Evolutionary conservation across 30 jellyfish, hydroid and myxozoan genomes (phyloP).

Genomic region (Clytia hemisphaerica): DNA sequence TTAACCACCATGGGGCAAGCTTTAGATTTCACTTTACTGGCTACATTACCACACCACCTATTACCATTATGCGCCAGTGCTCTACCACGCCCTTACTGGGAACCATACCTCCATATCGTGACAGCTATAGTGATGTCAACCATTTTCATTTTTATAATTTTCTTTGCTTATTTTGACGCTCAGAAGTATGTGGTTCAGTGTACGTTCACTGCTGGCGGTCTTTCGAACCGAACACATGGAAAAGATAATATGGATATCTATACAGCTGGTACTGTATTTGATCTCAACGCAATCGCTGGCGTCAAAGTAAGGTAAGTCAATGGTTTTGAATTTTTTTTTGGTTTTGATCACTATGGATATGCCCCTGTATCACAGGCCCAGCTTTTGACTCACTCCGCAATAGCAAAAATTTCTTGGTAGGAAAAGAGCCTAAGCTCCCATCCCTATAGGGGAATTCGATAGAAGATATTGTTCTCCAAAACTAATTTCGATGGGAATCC

Average conservation of each 20-base stretch:
- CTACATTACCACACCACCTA: conserved; percentile 94
- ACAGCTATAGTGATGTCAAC: conserved; percentile 88
- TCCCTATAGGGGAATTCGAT: too few species aligned
- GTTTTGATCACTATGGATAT: not conserved
- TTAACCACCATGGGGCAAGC: conserved; percentile 79
- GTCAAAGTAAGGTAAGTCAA: conserved; percentile 56
- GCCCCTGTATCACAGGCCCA: not conserved
- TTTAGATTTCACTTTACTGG: conserved; percentile 83
- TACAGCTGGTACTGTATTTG: conserved; percentile 82
- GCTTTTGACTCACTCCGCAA: too few species aligned
- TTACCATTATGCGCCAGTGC: conserved; percentile 93
- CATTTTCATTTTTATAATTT: conserved; percentile 64
- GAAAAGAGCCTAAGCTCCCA: too few species aligned
- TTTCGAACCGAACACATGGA: conserved; percentile 48
- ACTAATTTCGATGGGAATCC: too few species aligned
- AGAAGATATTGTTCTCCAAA: too few species aligned
- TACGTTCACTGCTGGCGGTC: conserved; percentile 73
- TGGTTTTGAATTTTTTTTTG: not conserved
- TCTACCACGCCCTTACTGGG: conserved; percentile 95
- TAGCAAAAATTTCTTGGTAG: too few species aligned
- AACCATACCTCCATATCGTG: conserved; percentile 83
- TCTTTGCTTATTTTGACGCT: conserved; percentile 94
- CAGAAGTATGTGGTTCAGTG: conserved; percentile 97
- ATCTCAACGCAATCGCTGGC: conserved; percentile 64
- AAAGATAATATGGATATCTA: conserved; percentile 52